phyloP scores from a whole-genome alignment of 2,113 vertebrate genomes.

The Mus musculus region GRCm39 chr11:81243001-81243500 shows the following conservation, averaged over 20 bases:
- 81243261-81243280: no score
- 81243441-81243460: neutral
- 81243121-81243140: neutral
- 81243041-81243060: fast-evolving
- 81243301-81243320: neutral
- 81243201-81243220: neutral
- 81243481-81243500: neutral
- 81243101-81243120: neutral
- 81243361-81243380: neutral
- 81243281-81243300: fast-evolving
- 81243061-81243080: neutral
- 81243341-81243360: neutral
- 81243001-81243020: neutral
- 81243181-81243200: constrained; percentile 4
- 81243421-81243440: neutral
- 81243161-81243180: neutral
- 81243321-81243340: neutral
- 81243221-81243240: neutral
- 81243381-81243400: neutral
- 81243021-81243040: fast-evolving
- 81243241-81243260: neutral
- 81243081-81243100: neutral
- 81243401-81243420: neutral
- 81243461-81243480: neutral
- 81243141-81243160: neutral